phyloP scores from a whole-genome alignment of 2,888 invertebrate species.

The Parthenolecanium corni region DNA sequence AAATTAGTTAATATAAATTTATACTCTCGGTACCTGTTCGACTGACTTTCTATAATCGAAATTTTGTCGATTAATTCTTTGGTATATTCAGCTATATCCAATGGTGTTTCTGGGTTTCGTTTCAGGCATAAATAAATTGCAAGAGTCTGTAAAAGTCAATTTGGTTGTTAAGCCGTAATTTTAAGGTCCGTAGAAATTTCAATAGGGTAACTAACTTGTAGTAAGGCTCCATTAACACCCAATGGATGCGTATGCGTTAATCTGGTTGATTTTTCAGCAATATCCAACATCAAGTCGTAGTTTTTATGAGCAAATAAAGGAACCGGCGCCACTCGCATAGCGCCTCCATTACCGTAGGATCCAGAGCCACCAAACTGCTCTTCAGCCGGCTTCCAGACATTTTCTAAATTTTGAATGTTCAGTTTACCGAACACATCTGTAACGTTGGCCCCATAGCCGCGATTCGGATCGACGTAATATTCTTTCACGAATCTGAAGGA shows the following conservation, averaged over 20 bases:
- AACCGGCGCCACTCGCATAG: conserved; percentile 59
- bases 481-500: conserved; percentile 47
- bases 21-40: conserved; percentile 3
- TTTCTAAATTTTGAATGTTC: conserved; percentile 37
- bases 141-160: conserved; percentile 39
- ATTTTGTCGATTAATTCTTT: conserved; percentile 45
- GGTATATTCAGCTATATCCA: conserved; percentile 44
- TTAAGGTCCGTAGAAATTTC: neutral
- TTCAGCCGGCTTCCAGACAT: conserved; percentile 51
- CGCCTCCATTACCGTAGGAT: conserved; percentile 66
- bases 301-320: conserved; percentile 49
- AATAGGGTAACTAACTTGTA: conserved; percentile 39
- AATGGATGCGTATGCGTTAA: conserved; percentile 52
- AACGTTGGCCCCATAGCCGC: conserved; percentile 56
- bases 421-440: conserved; percentile 47
- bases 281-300: conserved; percentile 42
- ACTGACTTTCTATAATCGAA: conserved; percentile 40
- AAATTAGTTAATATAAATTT: neutral
- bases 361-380: conserved; percentile 55
- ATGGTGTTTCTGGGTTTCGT: conserved; percentile 39
- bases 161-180: neutral
- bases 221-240: conserved; percentile 48
- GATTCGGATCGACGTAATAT: conserved; percentile 48
- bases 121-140: conserved; percentile 48
- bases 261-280: conserved; percentile 43